These are phyloP conservation scores for Fistularia tabacaria DNA, from an alignment of 2,797 vertebrate genomes.

Conservation along the genomic window DNA sequence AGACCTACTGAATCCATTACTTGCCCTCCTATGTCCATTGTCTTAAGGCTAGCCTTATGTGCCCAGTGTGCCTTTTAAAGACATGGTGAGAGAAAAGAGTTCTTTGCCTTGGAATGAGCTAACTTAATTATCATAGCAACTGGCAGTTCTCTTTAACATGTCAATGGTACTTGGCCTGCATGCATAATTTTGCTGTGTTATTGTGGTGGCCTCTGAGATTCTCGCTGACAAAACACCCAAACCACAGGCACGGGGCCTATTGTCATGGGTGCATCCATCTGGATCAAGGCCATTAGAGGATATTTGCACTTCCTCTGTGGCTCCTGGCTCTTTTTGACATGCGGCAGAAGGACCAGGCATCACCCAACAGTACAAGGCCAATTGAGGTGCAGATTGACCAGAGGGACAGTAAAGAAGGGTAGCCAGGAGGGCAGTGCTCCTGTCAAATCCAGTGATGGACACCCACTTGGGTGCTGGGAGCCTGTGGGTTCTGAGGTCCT, in stretches of 20 bases:
- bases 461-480: conserved; percentile 60
- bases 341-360: conserved; percentile 72
- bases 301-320: conserved; percentile 83
- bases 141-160: conserved; percentile 75
- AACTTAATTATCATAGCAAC: conserved; percentile 78
- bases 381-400: conserved; percentile 79
- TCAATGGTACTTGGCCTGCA: conserved; percentile 76
- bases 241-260: conserved; percentile 75
- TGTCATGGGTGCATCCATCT: conserved; percentile 82
- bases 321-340: conserved; percentile 79
- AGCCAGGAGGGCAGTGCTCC: conserved; percentile 64
- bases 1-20: conserved; percentile 67
- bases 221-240: conserved; percentile 69
- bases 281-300: conserved; percentile 81
- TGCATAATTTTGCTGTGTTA: conserved; percentile 80
- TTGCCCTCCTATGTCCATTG: conserved; percentile 53
- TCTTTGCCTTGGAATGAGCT: conserved; percentile 67
- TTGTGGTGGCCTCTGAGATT: conserved; percentile 72
- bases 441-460: conserved; percentile 73
- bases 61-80: conserved; percentile 63
- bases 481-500: conserved; percentile 47
- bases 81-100: conserved; percentile 66
- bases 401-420: conserved; percentile 63
- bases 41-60: conserved; percentile 61
- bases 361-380: conserved; percentile 65